These are phyloP conservation scores for Caradrina clavipalpis DNA, from an alignment of 2,888 invertebrate genomes.

Conservation along the genomic window DNA sequence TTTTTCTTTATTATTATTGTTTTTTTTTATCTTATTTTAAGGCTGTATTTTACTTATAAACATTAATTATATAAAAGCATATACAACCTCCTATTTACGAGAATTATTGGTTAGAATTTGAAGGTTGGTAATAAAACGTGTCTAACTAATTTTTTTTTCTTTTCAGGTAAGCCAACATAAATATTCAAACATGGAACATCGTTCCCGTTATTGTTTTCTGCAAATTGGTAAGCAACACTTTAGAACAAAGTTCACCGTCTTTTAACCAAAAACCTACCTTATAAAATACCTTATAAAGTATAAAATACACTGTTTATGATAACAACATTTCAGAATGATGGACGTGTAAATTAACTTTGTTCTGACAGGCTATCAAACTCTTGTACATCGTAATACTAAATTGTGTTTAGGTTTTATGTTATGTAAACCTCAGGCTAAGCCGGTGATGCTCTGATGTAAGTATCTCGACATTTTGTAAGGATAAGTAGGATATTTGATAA, in stretches of 20 bases:
- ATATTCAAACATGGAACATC: background rate
- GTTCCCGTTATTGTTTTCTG: background rate
- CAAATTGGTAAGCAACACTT: conserved; percentile 19
- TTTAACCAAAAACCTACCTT: background rate
- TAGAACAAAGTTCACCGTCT: background rate
- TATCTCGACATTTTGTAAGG: too few species aligned
- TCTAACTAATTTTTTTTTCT: conserved; percentile 10
- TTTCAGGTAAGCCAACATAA: conserved; percentile 54
- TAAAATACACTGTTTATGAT: background rate
- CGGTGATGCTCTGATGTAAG: background rate
- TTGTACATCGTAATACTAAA: conserved; percentile 12
- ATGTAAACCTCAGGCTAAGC: background rate
- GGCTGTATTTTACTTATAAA: too few species aligned
- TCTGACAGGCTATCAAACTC: conserved; percentile 21
- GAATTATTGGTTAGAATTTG: background rate
- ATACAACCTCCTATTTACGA: background rate
- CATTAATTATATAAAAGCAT: background rate
- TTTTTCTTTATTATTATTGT: too few species aligned
- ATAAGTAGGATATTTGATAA: too few species aligned
- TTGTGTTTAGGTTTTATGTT: conserved; percentile 11
- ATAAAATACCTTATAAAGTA: background rate
- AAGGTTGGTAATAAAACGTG: background rate
- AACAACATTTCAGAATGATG: conserved; percentile 24
- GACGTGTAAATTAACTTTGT: conserved; percentile 20
- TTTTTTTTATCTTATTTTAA: too few species aligned